Percentiles rank a stretch among this genome's conserved stretches.
These are phyloP conservation scores for Diogma glabrata DNA, from an alignment of 2,888 invertebrate species.

Conservation along the genomic window DNA sequence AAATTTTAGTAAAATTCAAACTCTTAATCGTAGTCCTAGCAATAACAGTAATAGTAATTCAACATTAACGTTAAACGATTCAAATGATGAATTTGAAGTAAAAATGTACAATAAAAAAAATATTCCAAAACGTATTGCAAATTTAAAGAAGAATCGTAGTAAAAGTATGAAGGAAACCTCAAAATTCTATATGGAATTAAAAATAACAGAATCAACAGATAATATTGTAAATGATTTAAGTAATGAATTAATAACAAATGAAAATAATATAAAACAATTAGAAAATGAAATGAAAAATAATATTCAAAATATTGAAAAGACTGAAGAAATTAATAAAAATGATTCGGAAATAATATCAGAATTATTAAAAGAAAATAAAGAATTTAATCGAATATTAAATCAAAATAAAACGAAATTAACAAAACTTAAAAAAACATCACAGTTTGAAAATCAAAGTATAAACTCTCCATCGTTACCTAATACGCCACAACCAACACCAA, in stretches of 20 bases:
- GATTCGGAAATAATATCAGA: constrained; percentile 56
- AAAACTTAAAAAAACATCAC: constrained; percentile 16
- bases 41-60: background rate
- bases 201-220: constrained; percentile 54
- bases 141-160: constrained; percentile 53
- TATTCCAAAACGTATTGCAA: constrained; percentile 58
- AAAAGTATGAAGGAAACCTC: constrained; percentile 46
- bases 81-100: constrained; percentile 35
- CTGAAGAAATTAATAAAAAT: constrained; percentile 46
- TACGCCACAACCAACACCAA: constrained; percentile 32
- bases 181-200: constrained; percentile 56
- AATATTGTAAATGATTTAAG: constrained; percentile 29
- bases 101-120: constrained; percentile 56
- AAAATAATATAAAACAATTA: constrained; percentile 33
- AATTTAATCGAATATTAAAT: constrained; percentile 66
- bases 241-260: constrained; percentile 11
- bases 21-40: constrained; percentile 1
- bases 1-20: constrained; percentile 1
- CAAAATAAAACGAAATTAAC: constrained; percentile 48
- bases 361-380: constrained; percentile 68
- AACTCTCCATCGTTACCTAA: constrained; percentile 27
- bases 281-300: constrained; percentile 17
- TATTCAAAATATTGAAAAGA: background rate
- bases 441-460: constrained; percentile 15
- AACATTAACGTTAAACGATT: background rate